Evolutionary conservation across 2,797 vertebrate species (phyloP).

Genomic region (Enteromius paludinosus): DNA sequence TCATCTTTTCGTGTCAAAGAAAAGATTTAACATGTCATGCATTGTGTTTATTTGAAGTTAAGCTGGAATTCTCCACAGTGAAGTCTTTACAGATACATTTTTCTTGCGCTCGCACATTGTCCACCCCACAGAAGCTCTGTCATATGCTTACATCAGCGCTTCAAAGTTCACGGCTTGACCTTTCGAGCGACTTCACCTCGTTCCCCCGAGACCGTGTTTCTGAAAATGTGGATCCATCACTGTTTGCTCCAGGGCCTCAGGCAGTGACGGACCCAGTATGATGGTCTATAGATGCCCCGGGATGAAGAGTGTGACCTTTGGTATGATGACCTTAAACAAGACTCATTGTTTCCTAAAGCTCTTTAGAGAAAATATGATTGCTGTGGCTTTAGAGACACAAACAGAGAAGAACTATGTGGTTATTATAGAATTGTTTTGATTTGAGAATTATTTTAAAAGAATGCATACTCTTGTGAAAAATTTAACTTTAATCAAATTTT

Average conservation of each 20-base stretch:
- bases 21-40: neutral
- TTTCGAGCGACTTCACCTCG: constrained; percentile 26
- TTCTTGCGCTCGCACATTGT: neutral
- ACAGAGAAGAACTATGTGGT: neutral
- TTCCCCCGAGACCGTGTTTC: neutral
- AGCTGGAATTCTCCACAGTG: neutral
- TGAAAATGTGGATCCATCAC: constrained; percentile 23
- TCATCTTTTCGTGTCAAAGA: constrained; percentile 5
- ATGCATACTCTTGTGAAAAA: neutral
- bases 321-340: constrained; percentile 27
- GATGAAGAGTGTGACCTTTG: constrained; percentile 42
- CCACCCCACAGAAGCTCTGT: neutral
- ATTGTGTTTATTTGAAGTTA: constrained; percentile 4
- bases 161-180: constrained; percentile 28
- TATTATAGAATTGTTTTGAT: neutral
- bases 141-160: constrained; percentile 18
- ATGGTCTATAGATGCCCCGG: constrained; percentile 24
- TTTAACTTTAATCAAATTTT: neutral
- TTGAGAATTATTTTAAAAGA: neutral
- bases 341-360: constrained; percentile 14
- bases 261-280: constrained; percentile 30
- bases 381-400: neutral
- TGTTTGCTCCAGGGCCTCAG: constrained; percentile 24
- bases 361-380: constrained; percentile 25
- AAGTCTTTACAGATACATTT: constrained; percentile 12